Evolutionary conservation across 2,113 vertebrate species (phyloP).

Genomic region (Albula glossodonta): DNA sequence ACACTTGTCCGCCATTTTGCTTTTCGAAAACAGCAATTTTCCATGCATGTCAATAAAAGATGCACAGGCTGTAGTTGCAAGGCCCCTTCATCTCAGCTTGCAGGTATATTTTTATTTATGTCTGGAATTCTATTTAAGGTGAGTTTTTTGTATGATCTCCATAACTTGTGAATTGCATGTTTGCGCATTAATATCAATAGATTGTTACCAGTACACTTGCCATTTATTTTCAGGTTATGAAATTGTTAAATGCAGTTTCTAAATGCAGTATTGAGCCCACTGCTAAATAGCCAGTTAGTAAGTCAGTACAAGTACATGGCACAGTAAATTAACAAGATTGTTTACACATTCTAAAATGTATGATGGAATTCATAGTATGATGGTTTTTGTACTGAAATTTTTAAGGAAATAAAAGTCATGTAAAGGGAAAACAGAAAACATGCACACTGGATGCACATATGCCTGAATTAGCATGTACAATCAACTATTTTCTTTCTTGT

Average conservation of each 20-base stretch:
- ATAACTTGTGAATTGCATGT: not conserved
- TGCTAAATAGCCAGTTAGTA: slow-evolving; percentile 10
- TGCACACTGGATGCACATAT: not conserved
- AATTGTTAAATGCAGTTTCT: slow-evolving; percentile 2
- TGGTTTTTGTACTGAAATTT: slow-evolving; percentile 16
- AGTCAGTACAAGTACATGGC: not conserved
- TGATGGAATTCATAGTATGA: not conserved
- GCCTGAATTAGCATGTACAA: not conserved
- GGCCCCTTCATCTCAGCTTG: too few relatives aligned
- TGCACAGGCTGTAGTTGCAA: too few relatives aligned
- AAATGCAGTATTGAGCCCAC: not conserved
- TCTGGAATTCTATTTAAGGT: not conserved
- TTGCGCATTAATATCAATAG: not conserved
- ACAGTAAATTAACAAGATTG: slow-evolving; percentile 2
- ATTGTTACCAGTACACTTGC: not conserved
- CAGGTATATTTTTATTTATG: too few relatives aligned
- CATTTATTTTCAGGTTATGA: not conserved
- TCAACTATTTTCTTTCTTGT: not conserved
- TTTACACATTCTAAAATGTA: slow-evolving; percentile 20
- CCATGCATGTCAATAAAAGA: too few relatives aligned
- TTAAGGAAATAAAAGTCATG: not conserved
- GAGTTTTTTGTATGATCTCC: not conserved
- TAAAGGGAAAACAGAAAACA: slow-evolving; percentile 12
- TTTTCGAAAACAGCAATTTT: too few relatives aligned
- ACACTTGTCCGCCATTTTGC: too few relatives aligned